Evolutionary conservation across 92 coral and sea anemone genomes (phyloP), one percentile per base, ranked within the genome.

Genomic region (Chrysogorgia sp.): DNA sequence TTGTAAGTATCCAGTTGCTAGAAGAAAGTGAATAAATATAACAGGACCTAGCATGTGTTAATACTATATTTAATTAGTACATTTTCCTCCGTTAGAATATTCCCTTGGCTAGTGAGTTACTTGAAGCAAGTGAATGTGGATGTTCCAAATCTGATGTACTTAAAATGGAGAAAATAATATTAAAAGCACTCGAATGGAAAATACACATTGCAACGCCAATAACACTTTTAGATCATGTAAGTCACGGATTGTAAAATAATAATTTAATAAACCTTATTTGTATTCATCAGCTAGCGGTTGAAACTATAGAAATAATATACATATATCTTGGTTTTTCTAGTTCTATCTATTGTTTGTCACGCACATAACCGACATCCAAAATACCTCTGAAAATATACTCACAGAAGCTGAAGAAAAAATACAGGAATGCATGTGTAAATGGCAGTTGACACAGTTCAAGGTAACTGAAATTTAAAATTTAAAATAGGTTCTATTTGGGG

Each of bases 101-200:
- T 57, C 99, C 99, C 34, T 84, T 88, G 57, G 92, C 90, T 12
- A 76, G 81, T 34, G 96, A 89, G 52, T 83, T 96, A 67, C 88
- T 96, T 17, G 86, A 86, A 87, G 97, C 90, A 64, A 96, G 99
- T 79, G 97, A 90, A 34, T 86, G 91, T 65, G 88, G 91, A 60
- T 91, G 96, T 62, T 87, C 97, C 45, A 78, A 93, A 58, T 91
- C 96, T 74, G 99, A 96, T 84, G 84, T 96, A 33, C 87, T 96
- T 48, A 90, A 96, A 58, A 96, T 96, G 99, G 99, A 96, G 79
- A 88, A 93, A 47, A 87, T 96, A 49, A 86, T 96, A 60, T 84
- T 96, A 58, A 84, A 87, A 65, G 90, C 88, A 52, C 97, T 96
- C 25, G 85, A 90, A 56, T 96, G 99, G 99, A 86, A 90, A 78